Evolutionary conservation across 1,140 invertebrate genomes (phyloP), one percentile per base, ranked within the genome.

Genomic region (Ooceraea biroi): DNA sequence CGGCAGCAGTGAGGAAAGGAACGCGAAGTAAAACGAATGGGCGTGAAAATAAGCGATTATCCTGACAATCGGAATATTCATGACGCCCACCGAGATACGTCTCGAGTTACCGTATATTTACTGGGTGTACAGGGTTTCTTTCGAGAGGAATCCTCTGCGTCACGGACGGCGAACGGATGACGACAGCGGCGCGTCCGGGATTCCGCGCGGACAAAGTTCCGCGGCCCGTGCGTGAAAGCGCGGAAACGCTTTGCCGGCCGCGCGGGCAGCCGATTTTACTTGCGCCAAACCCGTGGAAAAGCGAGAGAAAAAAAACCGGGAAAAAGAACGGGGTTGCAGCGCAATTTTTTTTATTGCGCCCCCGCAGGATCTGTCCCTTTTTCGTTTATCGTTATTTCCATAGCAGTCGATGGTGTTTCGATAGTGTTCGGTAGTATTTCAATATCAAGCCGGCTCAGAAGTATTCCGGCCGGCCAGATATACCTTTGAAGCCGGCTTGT

Each of bases 401-500:
- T 82, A 82, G 66, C 78, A 74, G 68, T 74, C 55, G 68, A 74
- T 74, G 78, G 71, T 82, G 71, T 82, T 82, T 82, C 78, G 78
- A 74, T 72, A 74, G 72, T 83, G 72, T 83, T 83, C 60, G 71
- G 60, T 76, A 84, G 82, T 66, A 78, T 66, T 78, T 78, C 82
- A 78, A 84, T 84, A 84, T 84, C 63, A 80, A 66, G 61, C 82
- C 61, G 82, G 82, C 74, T 84, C 82, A 78, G 74, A 84, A 76
- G 73, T 84, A 83, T 78, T 82, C 77, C 85, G 76, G 44, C 71
- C 55, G 84, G 73, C 66, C 78, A 36, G 80, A 88, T 80, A 78
- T 85, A 85, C 84, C 86, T 85, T 84, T 74, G 88, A 69, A 86
- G 72, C 72, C 83, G 82, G 86, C 72, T 86, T 85, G 88, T 89